Percentiles rank a stretch among this genome's conserved stretches.
Evolutionary conservation across 2,888 invertebrate genomes (phyloP).

Genomic region (Cepaea hortensis): DNA sequence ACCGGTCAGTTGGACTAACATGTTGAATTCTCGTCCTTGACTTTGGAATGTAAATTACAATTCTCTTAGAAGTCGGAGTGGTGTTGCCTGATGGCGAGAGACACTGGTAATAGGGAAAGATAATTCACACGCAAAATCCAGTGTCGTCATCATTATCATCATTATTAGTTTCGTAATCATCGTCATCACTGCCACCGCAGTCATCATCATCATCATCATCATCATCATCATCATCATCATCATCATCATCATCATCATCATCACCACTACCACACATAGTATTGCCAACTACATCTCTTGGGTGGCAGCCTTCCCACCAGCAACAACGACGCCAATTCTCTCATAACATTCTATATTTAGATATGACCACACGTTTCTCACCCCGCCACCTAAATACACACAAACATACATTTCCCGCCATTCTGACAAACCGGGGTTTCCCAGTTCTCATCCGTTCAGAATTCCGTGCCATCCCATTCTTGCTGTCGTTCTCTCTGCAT

Average conservation of each 20-base stretch:
- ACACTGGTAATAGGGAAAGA: too few relatives aligned
- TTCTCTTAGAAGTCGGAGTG: too few relatives aligned
- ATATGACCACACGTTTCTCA: constrained; percentile 6
- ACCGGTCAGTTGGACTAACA: too few relatives aligned
- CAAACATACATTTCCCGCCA: neutral
- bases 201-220: neutral
- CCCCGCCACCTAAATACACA: neutral
- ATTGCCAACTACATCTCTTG: too few relatives aligned
- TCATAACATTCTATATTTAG: neutral
- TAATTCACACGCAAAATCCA: neutral
- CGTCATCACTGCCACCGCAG: neutral
- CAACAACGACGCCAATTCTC: neutral
- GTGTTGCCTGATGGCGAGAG: too few relatives aligned
- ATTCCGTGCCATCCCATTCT: neutral
- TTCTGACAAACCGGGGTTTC: too few relatives aligned
- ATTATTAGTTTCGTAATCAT: neutral
- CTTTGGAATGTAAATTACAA: too few relatives aligned
- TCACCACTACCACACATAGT: neutral
- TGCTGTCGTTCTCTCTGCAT: neutral
- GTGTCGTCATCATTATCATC: neutral
- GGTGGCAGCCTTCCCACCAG: neutral
- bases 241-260: neutral
- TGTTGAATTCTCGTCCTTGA: too few relatives aligned
- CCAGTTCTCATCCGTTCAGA: too few relatives aligned
- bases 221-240: neutral